Percentiles rank a stretch among this genome's conserved stretches.
These are phyloP conservation scores for Urocynchramus pylzowi DNA, from an alignment of 2,113 vertebrate genomes.

Conservation along the genomic window DNA sequence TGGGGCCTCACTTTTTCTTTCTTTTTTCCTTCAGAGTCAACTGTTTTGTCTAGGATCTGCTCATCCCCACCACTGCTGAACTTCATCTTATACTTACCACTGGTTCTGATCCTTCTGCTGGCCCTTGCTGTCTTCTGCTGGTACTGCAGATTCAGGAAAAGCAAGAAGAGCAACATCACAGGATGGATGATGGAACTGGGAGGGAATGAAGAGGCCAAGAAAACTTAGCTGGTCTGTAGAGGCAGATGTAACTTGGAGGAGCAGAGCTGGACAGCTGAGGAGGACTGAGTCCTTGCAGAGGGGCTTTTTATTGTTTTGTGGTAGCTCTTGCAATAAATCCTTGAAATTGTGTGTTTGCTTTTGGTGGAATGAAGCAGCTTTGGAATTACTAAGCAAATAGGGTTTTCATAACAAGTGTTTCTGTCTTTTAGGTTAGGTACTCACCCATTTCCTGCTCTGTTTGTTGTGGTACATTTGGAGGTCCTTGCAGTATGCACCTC, in stretches of 20 bases:
- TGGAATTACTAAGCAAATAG: neutral
- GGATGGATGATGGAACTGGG: constrained; percentile 11
- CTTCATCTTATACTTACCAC: constrained; percentile 48
- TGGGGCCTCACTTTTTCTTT: neutral
- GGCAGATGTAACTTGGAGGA: neutral
- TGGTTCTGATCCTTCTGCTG: constrained; percentile 39
- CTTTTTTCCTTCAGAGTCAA: constrained; percentile 27
- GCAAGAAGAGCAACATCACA: neutral
- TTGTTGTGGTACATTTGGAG: neutral
- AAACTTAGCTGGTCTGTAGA: neutral
- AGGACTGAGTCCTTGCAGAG: neutral
- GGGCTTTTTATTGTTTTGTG: neutral
- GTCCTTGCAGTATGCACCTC: neutral
- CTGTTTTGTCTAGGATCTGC: constrained; percentile 57
- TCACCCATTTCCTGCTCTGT: neutral
- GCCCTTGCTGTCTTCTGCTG: neutral
- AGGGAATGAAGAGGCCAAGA: neutral
- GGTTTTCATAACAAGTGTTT: neutral
- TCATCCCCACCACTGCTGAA: constrained; percentile 49
- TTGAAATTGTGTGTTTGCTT: neutral
- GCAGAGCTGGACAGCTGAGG: neutral
- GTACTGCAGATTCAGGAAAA: neutral
- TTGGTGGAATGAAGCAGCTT: neutral
- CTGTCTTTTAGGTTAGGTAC: neutral
- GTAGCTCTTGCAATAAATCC: neutral